Evolutionary conservation across 2,797 vertebrate species (phyloP).

Genomic region (Harpagifer antarcticus): DNA sequence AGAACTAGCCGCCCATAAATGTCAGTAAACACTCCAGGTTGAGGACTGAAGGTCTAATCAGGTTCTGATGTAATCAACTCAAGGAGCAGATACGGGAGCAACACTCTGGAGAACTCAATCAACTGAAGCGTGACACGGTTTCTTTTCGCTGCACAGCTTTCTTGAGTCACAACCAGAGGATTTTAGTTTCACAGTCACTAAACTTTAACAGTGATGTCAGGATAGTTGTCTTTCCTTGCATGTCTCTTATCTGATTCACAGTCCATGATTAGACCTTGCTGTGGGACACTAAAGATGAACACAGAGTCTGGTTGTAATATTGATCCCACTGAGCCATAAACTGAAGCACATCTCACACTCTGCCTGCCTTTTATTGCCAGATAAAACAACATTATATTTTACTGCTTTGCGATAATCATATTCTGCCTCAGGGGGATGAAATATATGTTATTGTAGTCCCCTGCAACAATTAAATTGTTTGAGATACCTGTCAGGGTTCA

Average conservation of each 20-base stretch:
- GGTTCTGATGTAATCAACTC: slow-evolving; percentile 70
- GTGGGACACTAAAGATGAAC: slow-evolving; percentile 39
- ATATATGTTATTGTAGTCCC: slow-evolving; percentile 45
- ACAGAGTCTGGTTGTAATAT: slow-evolving; percentile 35
- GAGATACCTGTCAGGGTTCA: slow-evolving; percentile 25
- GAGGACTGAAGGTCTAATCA: slow-evolving; percentile 65
- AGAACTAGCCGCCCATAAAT: slow-evolving; percentile 56
- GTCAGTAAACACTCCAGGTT: slow-evolving; percentile 71
- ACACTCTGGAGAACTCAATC: slow-evolving; percentile 58
- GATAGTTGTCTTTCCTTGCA: slow-evolving; percentile 35
- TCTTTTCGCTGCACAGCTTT: slow-evolving; percentile 29
- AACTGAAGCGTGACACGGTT: slow-evolving; percentile 32
- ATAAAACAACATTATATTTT: slow-evolving; percentile 46
- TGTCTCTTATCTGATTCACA: slow-evolving; percentile 49
- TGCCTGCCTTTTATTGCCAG: slow-evolving; percentile 44
- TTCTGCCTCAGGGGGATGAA: slow-evolving; percentile 8
- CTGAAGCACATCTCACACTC: slow-evolving; percentile 40
- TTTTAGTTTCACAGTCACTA: slow-evolving; percentile 56
- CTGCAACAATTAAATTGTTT: slow-evolving; percentile 62
- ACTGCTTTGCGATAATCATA: slow-evolving; percentile 31
- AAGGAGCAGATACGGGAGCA: slow-evolving; percentile 56
- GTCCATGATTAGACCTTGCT: slow-evolving; percentile 47
- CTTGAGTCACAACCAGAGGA: slow-evolving; percentile 42
- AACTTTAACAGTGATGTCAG: slow-evolving; percentile 51
- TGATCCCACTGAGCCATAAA: slow-evolving; percentile 58